Conservation (phyloP, 2,113 vertebrate genomes). For the Oncorhynchus nerka region DNA sequence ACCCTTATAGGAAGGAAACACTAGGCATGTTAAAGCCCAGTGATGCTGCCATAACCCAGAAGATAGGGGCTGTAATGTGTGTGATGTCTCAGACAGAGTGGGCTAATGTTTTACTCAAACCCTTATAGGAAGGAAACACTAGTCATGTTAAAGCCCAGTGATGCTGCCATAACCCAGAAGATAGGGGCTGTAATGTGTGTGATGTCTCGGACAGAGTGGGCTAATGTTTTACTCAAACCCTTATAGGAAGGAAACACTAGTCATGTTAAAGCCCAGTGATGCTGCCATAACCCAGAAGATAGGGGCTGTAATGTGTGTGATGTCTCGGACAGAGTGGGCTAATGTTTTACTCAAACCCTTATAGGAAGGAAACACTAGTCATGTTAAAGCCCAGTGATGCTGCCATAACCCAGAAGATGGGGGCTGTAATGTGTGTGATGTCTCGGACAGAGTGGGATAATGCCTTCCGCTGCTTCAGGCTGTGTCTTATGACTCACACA, state of each 20-base stretch:
- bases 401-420: no score
- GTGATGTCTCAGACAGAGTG: no score
- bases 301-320: no score
- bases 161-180: neutral
- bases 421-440: no score
- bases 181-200: no score
- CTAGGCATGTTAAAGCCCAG: neutral
- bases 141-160: neutral
- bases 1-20: neutral
- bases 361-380: neutral
- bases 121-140: neutral
- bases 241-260: neutral
- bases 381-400: neutral
- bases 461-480: constrained; percentile 48
- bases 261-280: neutral
- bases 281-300: no score
- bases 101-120: no score
- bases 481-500: constrained; percentile 60
- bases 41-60: neutral
- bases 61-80: no score
- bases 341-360: no score
- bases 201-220: no score
- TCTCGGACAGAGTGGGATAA: neutral
- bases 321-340: no score
- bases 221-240: no score